These are phyloP conservation scores for Eonycteris spelaea DNA, from an alignment of 2,113 vertebrate species.

Conservation along the genomic window DNA sequence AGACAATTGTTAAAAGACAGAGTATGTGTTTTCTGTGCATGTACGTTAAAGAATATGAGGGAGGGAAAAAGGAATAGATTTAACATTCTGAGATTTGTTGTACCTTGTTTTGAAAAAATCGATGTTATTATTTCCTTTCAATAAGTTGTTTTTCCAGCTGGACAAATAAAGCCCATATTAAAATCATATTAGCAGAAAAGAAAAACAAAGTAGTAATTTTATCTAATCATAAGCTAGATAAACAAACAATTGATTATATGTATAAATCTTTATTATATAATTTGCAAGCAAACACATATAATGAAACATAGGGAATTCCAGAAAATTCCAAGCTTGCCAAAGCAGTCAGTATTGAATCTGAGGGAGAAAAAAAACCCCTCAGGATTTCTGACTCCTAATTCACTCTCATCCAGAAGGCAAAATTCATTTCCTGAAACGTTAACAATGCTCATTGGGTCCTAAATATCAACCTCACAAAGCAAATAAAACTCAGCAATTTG, in stretches of 20 bases:
- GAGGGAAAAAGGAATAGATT: not conserved
- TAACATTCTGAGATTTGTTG: not conserved
- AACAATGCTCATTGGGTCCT: not conserved
- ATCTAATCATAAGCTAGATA: not conserved
- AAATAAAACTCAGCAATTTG: not conserved
- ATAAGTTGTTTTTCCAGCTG: not conserved
- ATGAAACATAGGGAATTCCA: not conserved
- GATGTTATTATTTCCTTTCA: not conserved
- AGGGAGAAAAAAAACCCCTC: not conserved
- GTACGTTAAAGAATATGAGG: not conserved
- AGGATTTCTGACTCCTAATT: not conserved
- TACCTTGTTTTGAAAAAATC: not conserved
- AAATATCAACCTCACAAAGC: not conserved
- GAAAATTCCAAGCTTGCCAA: not conserved
- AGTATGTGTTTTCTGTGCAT: not conserved
- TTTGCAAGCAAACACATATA: no score
- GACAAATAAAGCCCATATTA: not conserved
- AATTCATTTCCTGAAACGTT: constrained; percentile 8
- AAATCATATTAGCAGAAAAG: not conserved
- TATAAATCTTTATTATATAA: no score
- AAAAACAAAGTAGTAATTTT: not conserved
- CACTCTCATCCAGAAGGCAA: not conserved
- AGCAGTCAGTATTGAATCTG: not conserved
- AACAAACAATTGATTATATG: no score
- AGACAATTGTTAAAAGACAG: not conserved